Evolutionary conservation across 1,140 invertebrate genomes (phyloP), one percentile per base, ranked within the genome.

Genomic region (Steinernema feltiae): DNA sequence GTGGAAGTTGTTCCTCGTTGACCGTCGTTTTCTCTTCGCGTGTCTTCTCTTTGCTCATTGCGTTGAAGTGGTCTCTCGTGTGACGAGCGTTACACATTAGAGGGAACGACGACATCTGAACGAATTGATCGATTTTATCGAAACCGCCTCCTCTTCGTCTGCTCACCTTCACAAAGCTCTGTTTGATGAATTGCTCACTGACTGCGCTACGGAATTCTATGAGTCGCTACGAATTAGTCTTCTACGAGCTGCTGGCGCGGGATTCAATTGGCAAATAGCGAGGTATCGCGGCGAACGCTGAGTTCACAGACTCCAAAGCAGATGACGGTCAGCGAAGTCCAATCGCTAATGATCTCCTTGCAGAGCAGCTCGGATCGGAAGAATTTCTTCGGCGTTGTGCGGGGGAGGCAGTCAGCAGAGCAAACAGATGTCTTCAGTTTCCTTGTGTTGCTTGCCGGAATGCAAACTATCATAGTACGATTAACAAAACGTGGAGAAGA

Each of bases 281-380:
- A 32, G 46, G 70, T 71, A 27, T 71, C 70, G 30, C 70, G 70
- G 12, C 70, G 70, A 15, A 71, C 46, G 24, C 32, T 35, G 12
- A 71, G 29, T 30, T 71, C 70, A 27, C 70, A 71, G 70, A 71
- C 70, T 71, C 70, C 70, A 27, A 71, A 71, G 70, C 70, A 71
- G 70, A 71, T 71, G 12, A 71, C 70, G 70, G 70, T 71, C 12
- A 71, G 32, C 2, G 70, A 71, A n/a, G 70, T 71, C 70, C 70
- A 71, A 27, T 71, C 46, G 70, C 29, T 35, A n/a, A 71, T 53
- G 70, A 71, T 71, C 53, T 63, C 53, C 24, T 63, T 63, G 24
- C 24, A 15, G 12, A 63, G 53, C 53, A 27, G 53, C 12, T 15
- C 24, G 7, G 53, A 3, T 3, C 24, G 15, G 12, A 3, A 21